Percentiles rank a stretch among this genome's conserved stretches.
phyloP scores from a whole-genome alignment of 2,113 vertebrate species.

The Hoplias malabaricus region DNA sequence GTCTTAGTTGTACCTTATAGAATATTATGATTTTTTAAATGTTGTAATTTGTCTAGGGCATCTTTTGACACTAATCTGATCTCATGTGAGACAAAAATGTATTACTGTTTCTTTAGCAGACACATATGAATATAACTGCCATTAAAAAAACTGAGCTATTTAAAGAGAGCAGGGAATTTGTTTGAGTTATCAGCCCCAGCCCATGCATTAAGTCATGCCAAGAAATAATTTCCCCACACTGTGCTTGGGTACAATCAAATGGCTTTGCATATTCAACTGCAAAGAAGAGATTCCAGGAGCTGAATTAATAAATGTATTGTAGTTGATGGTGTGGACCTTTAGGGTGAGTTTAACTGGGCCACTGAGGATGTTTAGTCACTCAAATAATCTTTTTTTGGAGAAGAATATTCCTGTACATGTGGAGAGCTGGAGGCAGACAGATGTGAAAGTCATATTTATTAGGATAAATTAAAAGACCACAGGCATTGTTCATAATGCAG shows the following conservation, averaged over 20 bases:
- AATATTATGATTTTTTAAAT: no score
- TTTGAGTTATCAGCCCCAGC: constrained; percentile 20
- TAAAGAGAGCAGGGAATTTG: background rate
- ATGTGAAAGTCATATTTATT: background rate
- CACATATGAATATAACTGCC: no score
- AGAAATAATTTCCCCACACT: background rate
- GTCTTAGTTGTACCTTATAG: no score
- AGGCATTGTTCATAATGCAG: no score
- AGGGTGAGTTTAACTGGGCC: background rate
- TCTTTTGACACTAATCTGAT: no score
- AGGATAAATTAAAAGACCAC: background rate
- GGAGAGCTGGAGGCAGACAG: background rate
- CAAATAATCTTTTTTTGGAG: background rate
- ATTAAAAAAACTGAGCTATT: constrained; percentile 4
- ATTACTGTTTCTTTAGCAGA: no score
- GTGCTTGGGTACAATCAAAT: background rate
- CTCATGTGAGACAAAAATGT: no score
- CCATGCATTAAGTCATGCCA: background rate
- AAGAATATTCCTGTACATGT: background rate
- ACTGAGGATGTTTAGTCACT: background rate
- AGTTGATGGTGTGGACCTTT: background rate
- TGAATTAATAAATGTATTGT: background rate
- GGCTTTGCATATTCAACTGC: background rate
- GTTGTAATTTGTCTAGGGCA: no score
- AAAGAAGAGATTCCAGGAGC: background rate